Evolutionary conservation across 2,888 invertebrate genomes (phyloP), one percentile per base, ranked within the genome.

Genomic region (Drosophila gaucha): DNA sequence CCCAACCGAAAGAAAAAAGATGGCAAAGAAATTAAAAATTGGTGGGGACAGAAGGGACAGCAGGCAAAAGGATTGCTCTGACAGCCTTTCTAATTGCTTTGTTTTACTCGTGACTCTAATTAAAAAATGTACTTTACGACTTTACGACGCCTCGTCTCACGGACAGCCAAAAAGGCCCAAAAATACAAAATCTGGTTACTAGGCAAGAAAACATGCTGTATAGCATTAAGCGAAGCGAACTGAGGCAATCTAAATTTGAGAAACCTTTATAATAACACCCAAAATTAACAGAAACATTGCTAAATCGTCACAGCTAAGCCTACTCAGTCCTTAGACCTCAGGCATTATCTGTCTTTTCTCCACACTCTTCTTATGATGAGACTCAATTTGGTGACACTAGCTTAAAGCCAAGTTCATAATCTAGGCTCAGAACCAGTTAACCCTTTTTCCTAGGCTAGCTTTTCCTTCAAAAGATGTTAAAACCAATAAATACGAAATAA

Each of bases 101-200:
- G 84, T 80, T 85, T 86, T 84, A 74, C 85, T 86, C 80, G 76
- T 71, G 86, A 86, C 86, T 84, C 85, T 85, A 86, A 85, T 85
- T 85, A 86, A 86, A 86, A 85, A 85, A 85, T 84, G 79, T 83
- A 85, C 75, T 84, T 84, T 84, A 85, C 77, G 86, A 80, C 83
- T 80, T 79, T 67, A 63, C 65, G 67, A 66, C 70, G 67, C 62
- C 28, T 57, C 41, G 33, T 46, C 41, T 57, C 58, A 49, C 43
- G 38, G 67, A 72, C 71, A 67, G 71, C 38, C 65, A 9, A 14
- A 22, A 26, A 26, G 35, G 24, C 22, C 26, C 56, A 26, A 35
- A 56, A 68, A 31, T 31, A 41, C 8, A 26, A 20, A 64, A 67
- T 69, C 41, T 41, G 60, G 26, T 28, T 41, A 44, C 52, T 35